A percentile compares a stretch with the other conserved stretches of the same genome.
phyloP scores from a whole-genome alignment of 2,797 vertebrate species.

The Anas flavirostris region DNA sequence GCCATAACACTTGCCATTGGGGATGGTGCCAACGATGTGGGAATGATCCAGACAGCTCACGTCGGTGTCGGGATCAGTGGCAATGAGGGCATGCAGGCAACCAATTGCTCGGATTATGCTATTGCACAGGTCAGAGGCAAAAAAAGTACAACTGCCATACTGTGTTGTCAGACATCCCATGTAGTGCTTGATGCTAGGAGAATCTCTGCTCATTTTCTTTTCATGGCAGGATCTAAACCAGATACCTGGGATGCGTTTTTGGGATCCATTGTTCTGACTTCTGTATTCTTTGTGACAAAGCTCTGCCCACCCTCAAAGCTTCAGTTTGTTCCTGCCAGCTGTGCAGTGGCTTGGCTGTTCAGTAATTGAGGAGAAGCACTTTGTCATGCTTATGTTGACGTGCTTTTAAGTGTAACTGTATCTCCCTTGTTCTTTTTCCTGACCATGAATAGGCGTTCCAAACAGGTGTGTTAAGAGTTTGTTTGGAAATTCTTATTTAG shows the following conservation, averaged over 20 bases:
- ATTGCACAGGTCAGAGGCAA: conserved; percentile 92
- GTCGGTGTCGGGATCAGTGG: conserved; percentile 98
- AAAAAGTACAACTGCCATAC: background rate
- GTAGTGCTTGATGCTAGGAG: background rate
- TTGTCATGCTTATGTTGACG: background rate
- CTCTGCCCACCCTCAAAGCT: background rate
- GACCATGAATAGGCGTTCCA: background rate
- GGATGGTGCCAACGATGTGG: conserved; percentile 98
- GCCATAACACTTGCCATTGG: conserved; percentile 98
- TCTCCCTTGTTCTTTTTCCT: background rate
- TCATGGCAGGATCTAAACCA: background rate
- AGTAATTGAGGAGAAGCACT: background rate
- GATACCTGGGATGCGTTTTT: background rate
- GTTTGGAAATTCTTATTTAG: background rate
- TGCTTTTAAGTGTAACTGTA: background rate
- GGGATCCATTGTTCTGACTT: background rate
- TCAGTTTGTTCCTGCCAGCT: background rate
- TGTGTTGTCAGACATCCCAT: background rate
- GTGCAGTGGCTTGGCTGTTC: background rate
- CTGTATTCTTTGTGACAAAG: background rate
- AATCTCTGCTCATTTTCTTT: background rate
- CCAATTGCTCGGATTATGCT: conserved; percentile 97
- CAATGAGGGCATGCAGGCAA: conserved; percentile 99
- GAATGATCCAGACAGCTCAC: conserved; percentile 98
- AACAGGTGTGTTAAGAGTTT: background rate